Evolutionary conservation across 1,140 invertebrate species (phyloP).

Genomic region (Drosophila tani): DNA sequence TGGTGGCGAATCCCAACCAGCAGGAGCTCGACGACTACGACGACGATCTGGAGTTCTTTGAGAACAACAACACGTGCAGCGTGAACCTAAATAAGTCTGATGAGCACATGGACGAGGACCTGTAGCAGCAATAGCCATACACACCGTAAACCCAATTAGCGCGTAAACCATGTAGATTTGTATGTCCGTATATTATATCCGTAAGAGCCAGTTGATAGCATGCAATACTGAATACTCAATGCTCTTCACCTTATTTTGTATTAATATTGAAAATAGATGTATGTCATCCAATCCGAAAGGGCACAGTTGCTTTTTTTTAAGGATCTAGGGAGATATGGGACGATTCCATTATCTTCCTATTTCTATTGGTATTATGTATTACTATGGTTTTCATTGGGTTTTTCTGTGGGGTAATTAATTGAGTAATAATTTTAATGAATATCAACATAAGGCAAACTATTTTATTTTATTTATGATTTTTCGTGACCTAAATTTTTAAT

Average conservation of each 20-base stretch:
- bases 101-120: conserved; percentile 80
- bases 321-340: background rate
- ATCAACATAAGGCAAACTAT: too few relatives aligned
- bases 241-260: conserved; percentile 41
- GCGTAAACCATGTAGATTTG: conserved; percentile 32
- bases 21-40: conserved; percentile 74
- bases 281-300: conserved; percentile 26
- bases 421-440: background rate
- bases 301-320: background rate
- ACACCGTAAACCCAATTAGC: conserved; percentile 25
- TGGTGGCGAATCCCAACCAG: conserved; percentile 3
- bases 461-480: too few relatives aligned
- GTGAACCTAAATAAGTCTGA: conserved; percentile 83
- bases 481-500: too few relatives aligned
- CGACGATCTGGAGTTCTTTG: conserved; percentile 73
- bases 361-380: too few relatives aligned
- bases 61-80: conserved; percentile 82
- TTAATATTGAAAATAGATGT: conserved; percentile 52
- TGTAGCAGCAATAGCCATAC: conserved; percentile 58
- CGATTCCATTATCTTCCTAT: background rate
- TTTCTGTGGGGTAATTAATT: background rate
- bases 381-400: too few relatives aligned
- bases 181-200: conserved; percentile 29
- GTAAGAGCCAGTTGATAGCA: conserved; percentile 30
- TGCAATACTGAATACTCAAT: conserved; percentile 36